These are phyloP conservation scores for Rhagonycha fulva DNA, from an alignment of 2,888 invertebrate genomes.

Conservation along the genomic window DNA sequence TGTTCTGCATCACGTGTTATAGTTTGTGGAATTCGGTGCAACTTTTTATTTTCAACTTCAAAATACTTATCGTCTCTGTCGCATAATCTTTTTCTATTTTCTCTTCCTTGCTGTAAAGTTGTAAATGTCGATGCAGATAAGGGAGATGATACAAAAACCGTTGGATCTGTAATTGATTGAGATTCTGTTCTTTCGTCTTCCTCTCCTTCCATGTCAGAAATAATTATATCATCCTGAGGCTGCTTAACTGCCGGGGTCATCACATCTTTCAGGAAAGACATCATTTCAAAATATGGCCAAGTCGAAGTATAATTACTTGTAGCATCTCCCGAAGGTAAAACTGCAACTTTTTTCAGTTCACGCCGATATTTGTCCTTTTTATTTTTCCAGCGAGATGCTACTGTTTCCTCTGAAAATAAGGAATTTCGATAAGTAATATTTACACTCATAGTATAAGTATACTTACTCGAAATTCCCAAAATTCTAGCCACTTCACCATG, in stretches of 20 bases:
- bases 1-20: not conserved
- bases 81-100: not conserved
- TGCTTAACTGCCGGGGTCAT: slow-evolving; percentile 14
- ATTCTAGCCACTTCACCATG: slow-evolving; percentile 1
- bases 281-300: slow-evolving; percentile 4
- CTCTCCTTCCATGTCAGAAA: slow-evolving; percentile 11
- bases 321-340: slow-evolving; percentile 8
- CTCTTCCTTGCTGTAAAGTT: slow-evolving; percentile 8
- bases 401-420: slow-evolving; percentile 8
- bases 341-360: slow-evolving; percentile 8
- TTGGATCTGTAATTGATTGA: slow-evolving; percentile 2
- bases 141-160: not conserved
- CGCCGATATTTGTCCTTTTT: slow-evolving; percentile 10
- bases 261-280: slow-evolving; percentile 1
- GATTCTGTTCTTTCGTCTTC: slow-evolving; percentile 1
- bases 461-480: slow-evolving; percentile 4
- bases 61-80: slow-evolving; percentile 12
- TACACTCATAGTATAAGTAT: too few relatives aligned
- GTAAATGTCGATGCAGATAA: slow-evolving; percentile 6
- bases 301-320: not conserved
- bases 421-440: too few relatives aligned
- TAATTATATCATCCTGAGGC: slow-evolving; percentile 2
- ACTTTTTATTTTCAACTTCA: slow-evolving; percentile 21
- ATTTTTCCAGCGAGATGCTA: slow-evolving; percentile 14
- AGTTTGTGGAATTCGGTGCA: not conserved